Conservation (phyloP, 2,113 vertebrate genomes). For the Gila orcuttii region DNA sequence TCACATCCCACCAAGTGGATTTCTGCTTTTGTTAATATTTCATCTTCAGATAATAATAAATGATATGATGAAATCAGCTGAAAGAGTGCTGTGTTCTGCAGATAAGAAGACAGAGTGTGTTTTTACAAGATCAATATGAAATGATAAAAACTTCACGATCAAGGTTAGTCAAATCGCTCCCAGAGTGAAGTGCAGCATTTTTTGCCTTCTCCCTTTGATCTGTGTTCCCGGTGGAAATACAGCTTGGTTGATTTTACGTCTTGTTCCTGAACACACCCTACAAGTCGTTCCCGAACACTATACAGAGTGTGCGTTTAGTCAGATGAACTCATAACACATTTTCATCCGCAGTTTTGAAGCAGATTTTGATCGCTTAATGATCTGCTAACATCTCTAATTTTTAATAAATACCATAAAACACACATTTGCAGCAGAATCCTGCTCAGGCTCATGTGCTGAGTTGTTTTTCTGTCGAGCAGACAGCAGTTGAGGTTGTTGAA, state of each 20-base stretch:
- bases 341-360: constrained; percentile 16
- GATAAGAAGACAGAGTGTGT: constrained; percentile 25
- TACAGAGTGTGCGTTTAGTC: background rate
- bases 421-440: background rate
- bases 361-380: constrained; percentile 22
- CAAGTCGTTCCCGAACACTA: background rate
- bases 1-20: constrained; percentile 42
- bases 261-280: constrained; percentile 5
- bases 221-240: constrained; percentile 20
- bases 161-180: constrained; percentile 31
- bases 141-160: constrained; percentile 36
- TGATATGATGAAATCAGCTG: constrained; percentile 56
- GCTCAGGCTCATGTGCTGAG: background rate
- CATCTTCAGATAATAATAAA: constrained; percentile 56
- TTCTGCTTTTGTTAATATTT: constrained; percentile 58
- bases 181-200: constrained; percentile 14
- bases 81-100: constrained; percentile 48
- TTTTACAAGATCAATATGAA: constrained; percentile 43
- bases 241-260: background rate
- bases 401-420: constrained; percentile 21
- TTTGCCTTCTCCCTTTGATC: constrained; percentile 36
- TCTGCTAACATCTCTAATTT: constrained; percentile 16
- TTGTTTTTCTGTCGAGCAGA: background rate
- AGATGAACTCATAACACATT: constrained; percentile 1
- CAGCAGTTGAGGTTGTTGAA: background rate